These are phyloP conservation scores for Neolamprologus fasciatus DNA, from an alignment of 2,113 vertebrate species.

Conservation along the genomic window DNA sequence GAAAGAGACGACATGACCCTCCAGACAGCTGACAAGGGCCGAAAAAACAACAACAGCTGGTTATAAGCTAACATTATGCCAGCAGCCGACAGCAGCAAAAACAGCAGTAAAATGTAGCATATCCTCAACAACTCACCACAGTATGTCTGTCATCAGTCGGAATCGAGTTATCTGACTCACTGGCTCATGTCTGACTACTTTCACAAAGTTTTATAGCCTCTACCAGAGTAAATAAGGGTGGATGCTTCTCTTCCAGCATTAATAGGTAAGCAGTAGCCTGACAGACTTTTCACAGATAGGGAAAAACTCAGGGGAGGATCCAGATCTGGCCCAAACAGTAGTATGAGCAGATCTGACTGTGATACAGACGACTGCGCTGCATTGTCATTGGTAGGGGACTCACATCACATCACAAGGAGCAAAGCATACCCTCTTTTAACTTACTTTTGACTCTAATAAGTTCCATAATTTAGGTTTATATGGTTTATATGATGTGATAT, in stretches of 20 bases:
- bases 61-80: not conserved
- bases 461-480: not conserved
- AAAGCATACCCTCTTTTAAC: not conserved
- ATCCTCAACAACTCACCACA: not conserved
- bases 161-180: not conserved
- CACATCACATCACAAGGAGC: not conserved
- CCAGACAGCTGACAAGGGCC: not conserved
- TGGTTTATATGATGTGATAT: not conserved
- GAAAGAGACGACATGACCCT: not conserved
- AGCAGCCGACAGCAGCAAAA: not conserved
- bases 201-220: not conserved
- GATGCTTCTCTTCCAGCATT: not conserved
- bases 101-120: not conserved
- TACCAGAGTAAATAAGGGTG: not conserved
- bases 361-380: not conserved
- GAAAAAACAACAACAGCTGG: not conserved
- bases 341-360: not conserved
- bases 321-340: not conserved
- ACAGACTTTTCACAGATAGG: not conserved
- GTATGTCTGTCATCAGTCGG: not conserved
- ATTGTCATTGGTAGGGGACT: not conserved
- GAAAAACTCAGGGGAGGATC: not conserved
- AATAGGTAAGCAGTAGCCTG: not conserved
- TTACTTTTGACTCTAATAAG: not conserved
- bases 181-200: not conserved